Conservation (phyloP, 2,113 vertebrate genomes). For the Saccopteryx bilineata region DNA sequence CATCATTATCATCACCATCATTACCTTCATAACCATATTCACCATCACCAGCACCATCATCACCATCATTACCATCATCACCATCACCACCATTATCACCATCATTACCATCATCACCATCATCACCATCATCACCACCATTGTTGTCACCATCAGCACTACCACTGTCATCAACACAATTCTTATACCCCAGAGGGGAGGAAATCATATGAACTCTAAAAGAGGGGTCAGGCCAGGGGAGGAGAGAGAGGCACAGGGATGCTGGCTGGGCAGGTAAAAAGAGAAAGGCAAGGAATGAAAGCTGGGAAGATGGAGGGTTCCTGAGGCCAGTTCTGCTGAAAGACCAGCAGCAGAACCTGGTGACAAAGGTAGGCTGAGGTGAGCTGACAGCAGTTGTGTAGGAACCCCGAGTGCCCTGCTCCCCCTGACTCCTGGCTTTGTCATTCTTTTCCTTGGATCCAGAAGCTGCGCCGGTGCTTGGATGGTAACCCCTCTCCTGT, state of each 20-base stretch:
- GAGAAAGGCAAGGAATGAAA: background rate
- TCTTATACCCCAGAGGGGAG: background rate
- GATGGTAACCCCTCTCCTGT: accelerated
- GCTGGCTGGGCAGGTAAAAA: accelerated
- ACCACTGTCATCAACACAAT: too few relatives aligned
- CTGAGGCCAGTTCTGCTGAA: accelerated
- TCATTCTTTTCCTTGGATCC: background rate
- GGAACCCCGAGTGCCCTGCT: background rate
- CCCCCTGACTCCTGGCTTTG: background rate
- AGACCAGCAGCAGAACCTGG: background rate
- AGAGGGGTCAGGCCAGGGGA: accelerated
- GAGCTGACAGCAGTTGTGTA: accelerated
- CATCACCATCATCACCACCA: background rate
- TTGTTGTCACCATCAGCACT: too few relatives aligned
- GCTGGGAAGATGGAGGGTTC: background rate
- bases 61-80: accelerated
- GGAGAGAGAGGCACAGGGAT: background rate
- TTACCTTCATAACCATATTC: accelerated
- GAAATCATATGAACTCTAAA: background rate
- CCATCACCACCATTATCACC: accelerated
- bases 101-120: accelerated
- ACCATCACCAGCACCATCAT: accelerated
- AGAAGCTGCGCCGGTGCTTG: accelerated
- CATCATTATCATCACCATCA: accelerated
- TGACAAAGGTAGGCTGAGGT: background rate